Percentiles rank a stretch among this genome's conserved stretches.
Conservation (phyloP, 1,140 invertebrate species). For the Danaus melanippus region DNA sequence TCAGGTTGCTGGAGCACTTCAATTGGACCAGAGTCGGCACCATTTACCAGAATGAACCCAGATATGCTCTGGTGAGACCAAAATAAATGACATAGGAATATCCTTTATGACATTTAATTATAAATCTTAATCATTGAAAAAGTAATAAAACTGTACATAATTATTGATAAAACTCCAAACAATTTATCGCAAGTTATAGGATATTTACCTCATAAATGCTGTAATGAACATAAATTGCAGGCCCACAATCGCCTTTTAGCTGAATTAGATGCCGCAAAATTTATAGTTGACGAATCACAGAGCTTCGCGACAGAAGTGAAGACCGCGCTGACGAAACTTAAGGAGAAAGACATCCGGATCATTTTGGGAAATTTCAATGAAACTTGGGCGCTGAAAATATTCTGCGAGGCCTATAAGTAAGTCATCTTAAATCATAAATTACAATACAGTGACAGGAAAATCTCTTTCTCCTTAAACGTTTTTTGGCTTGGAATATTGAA, state of each 20-base stretch:
- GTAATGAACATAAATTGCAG: constrained; percentile 51
- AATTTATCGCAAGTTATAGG: too few relatives aligned
- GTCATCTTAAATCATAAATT: constrained; percentile 6
- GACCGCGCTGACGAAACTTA: constrained; percentile 86
- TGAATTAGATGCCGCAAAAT: constrained; percentile 85
- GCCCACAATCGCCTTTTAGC: constrained; percentile 94
- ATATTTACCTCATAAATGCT: not conserved
- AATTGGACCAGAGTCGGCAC: constrained; percentile 99
- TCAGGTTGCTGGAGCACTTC: constrained; percentile 89
- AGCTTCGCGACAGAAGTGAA: constrained; percentile 94
- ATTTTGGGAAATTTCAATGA: constrained; percentile 98
- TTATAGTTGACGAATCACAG: constrained; percentile 91
- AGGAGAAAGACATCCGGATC: constrained; percentile 94
- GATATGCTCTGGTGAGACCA: constrained; percentile 87
- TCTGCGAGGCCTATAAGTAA: constrained; percentile 92
- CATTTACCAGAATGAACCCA: constrained; percentile 96
- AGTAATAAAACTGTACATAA: not conserved
- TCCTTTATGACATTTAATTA: too few relatives aligned
- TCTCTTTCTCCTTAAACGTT: too few relatives aligned
- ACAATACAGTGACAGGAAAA: too few relatives aligned
- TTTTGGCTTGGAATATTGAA: too few relatives aligned
- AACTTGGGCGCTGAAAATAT: constrained; percentile 92
- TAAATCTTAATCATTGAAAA: too few relatives aligned
- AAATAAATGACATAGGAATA: too few relatives aligned
- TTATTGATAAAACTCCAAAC: too few relatives aligned